phyloP scores from a whole-genome alignment of 2,797 vertebrate species.

The Calcarius lapponicus region DNA sequence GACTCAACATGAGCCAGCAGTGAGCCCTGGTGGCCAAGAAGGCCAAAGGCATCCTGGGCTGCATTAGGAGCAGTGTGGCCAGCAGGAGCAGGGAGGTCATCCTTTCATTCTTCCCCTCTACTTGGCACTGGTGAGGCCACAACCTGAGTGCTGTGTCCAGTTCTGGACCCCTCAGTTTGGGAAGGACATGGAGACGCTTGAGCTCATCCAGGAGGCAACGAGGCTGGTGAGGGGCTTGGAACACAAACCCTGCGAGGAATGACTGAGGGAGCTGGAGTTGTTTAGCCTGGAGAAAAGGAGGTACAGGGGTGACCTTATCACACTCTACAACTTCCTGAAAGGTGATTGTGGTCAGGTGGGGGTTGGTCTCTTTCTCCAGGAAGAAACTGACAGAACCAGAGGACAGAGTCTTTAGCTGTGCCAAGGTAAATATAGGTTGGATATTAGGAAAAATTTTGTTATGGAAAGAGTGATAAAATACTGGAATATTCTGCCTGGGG shows the following conservation, averaged over 20 bases:
- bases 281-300: neutral
- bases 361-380: neutral
- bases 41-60: too few species aligned
- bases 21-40: too few species aligned
- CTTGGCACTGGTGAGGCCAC: too few species aligned
- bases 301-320: neutral
- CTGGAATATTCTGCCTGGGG: neutral
- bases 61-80: too few species aligned
- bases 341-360: neutral
- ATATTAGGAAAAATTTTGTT: neutral
- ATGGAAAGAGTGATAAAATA: neutral
- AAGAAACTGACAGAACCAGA: neutral
- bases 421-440: neutral
- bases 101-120: too few species aligned
- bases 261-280: neutral
- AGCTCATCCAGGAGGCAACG: accelerated
- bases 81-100: too few species aligned
- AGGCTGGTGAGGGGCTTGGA: neutral
- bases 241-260: neutral
- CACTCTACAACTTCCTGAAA: neutral
- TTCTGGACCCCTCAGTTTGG: neutral
- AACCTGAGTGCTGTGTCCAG: neutral
- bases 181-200: neutral
- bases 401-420: neutral
- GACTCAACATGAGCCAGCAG: too few species aligned